A percentile compares a stretch with the other conserved stretches of the same genome.
Conservation (phyloP, 2,113 vertebrate genomes). For the Hippocampus abdominalis region DNA sequence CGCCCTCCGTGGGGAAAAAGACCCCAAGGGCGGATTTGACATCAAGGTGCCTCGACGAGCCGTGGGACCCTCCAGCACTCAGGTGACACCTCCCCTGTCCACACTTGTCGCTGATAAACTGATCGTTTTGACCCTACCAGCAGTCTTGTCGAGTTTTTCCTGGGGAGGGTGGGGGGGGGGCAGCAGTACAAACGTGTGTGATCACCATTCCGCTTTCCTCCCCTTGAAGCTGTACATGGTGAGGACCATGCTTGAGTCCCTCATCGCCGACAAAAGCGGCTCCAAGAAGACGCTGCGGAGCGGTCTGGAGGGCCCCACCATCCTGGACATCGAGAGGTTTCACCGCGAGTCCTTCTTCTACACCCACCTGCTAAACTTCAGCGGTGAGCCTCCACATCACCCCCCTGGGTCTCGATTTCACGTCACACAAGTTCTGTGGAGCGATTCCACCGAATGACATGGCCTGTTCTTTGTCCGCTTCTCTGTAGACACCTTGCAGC, state of each 20-base stretch:
- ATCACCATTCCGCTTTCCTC: not conserved
- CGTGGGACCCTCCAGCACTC: conserved; percentile 94
- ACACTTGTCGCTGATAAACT: not conserved
- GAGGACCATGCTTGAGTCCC: conserved; percentile 95
- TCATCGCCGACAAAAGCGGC: conserved; percentile 95
- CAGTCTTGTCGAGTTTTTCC: too few species aligned
- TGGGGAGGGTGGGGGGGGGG: too few species aligned
- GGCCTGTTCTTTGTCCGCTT: not conserved
- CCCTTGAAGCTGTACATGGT: conserved; percentile 92
- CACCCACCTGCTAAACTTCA: conserved; percentile 96
- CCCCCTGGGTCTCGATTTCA: too few species aligned
- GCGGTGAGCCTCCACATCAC: conserved; percentile 71
- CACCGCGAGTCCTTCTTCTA: conserved; percentile 98
- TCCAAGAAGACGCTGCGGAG: conserved; percentile 96
- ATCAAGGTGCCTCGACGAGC: conserved; percentile 95
- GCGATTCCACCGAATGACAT: not conserved
- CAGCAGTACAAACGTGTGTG: not conserved
- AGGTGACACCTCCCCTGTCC: conserved; percentile 62
- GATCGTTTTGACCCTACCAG: too few species aligned
- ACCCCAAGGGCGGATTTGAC: conserved; percentile 97
- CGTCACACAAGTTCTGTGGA: not conserved
- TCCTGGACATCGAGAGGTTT: conserved; percentile 95
- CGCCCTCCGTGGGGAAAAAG: conserved; percentile 93
- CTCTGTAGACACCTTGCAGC: conserved; percentile 88
- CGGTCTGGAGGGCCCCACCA: conserved; percentile 91